Percentiles rank a stretch among this genome's conserved stretches.
Conservation (phyloP, 2,888 invertebrate genomes). For the Odontothrips loti region DNA sequence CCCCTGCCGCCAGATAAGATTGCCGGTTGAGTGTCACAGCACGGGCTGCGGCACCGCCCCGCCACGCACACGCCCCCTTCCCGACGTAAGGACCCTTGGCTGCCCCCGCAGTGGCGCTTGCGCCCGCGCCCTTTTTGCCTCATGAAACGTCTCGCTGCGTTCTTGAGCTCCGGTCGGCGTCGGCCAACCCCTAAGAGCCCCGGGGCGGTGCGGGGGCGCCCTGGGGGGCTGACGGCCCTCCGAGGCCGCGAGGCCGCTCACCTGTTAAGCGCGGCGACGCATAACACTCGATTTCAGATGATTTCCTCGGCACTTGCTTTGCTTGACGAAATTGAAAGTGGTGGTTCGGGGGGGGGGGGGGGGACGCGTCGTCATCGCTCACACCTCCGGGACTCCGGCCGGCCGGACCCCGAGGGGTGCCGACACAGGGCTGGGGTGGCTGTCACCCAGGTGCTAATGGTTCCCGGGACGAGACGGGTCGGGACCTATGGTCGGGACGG, state of each 20-base stretch:
- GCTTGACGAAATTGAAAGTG: too few species aligned
- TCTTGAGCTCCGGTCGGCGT: neutral
- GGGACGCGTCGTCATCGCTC: too few species aligned
- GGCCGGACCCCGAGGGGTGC: neutral
- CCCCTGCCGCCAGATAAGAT: slow-evolving; percentile 6
- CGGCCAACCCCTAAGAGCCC: too few species aligned
- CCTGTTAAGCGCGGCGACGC: too few species aligned
- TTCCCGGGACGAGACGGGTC: neutral
- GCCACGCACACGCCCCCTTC: neutral
- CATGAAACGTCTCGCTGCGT: neutral
- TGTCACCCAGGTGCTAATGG: slow-evolving; percentile 23
- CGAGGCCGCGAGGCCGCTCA: too few species aligned
- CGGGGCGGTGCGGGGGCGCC: too few species aligned
- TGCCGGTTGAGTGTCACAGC: neutral
- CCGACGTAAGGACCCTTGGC: neutral
- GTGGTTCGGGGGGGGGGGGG: neutral
- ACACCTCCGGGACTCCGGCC: neutral
- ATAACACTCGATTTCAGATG: too few species aligned
- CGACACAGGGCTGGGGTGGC: neutral
- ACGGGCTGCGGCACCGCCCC: neutral
- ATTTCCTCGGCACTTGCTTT: too few species aligned
- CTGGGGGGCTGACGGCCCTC: too few species aligned
- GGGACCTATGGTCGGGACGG: neutral
- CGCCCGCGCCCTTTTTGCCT: too few species aligned
- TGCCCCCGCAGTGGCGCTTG: too few species aligned